phyloP scores from a whole-genome alignment of 2,888 invertebrate species.

The Anoplius nigerrimus region DNA sequence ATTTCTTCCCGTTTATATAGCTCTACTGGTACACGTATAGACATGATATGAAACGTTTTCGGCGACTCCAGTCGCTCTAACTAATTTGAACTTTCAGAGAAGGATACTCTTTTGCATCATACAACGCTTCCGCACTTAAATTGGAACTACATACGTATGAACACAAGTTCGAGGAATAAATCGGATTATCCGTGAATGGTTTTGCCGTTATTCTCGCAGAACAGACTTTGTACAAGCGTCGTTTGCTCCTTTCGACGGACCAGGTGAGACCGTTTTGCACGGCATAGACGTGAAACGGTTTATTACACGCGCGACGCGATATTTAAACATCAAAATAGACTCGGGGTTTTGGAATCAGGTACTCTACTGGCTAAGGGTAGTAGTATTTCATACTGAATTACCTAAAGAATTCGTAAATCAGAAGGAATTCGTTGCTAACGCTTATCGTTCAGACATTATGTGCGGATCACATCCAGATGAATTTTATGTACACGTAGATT shows the following conservation, averaged over 20 bases:
- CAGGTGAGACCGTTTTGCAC: too few species aligned
- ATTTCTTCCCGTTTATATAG: too few species aligned
- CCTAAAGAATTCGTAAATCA: conserved; percentile 5
- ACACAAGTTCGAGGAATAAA: conserved; percentile 25
- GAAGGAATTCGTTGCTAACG: conserved; percentile 11
- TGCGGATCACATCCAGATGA: conserved; percentile 31
- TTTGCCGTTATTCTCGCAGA: too few species aligned
- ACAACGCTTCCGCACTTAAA: conserved; percentile 19
- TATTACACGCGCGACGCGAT: too few species aligned
- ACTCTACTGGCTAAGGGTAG: conserved; percentile 17
- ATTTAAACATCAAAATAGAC: neutral
- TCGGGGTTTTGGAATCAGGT: conserved; percentile 25
- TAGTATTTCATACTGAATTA: conserved; percentile 11
- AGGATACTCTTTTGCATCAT: neutral
- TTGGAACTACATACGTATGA: conserved; percentile 9
- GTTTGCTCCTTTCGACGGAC: neutral
- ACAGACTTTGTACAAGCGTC: neutral
- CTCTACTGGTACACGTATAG: neutral
- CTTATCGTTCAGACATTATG: conserved; percentile 13
- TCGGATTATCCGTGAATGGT: neutral
- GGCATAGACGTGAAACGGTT: too few species aligned
- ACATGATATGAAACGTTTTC: neutral
- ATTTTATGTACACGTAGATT: too few species aligned
- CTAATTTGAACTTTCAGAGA: conserved; percentile 17
- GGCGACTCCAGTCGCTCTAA: neutral